Evolutionary conservation across 2,888 invertebrate species (phyloP).

Genomic region (Cryptus viduatorius): DNA sequence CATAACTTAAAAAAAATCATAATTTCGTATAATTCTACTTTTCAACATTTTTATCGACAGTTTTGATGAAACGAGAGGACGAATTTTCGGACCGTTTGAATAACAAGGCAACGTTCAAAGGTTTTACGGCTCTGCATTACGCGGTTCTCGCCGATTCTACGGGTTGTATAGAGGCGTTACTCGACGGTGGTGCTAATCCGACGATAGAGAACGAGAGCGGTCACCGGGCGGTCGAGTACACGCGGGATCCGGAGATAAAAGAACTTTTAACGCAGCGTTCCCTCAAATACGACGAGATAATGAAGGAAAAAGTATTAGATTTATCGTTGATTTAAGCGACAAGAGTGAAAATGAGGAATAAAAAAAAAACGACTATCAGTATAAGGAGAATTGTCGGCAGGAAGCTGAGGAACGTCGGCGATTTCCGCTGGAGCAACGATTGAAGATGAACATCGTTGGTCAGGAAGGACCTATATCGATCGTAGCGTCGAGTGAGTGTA

Average conservation of each 20-base stretch:
- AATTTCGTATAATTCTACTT: no score
- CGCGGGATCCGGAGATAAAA: conserved; percentile 88
- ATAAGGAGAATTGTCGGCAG: conserved; percentile 73
- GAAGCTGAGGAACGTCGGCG: conserved; percentile 92
- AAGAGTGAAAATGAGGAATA: neutral
- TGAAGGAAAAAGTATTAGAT: conserved; percentile 79
- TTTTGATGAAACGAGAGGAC: conserved; percentile 90
- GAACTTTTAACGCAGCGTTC: conserved; percentile 88
- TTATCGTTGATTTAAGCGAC: neutral
- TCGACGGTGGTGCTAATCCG: conserved; percentile 92
- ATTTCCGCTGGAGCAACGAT: conserved; percentile 93
- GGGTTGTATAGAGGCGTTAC: conserved; percentile 88
- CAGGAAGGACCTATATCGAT: conserved; percentile 93
- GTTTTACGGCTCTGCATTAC: conserved; percentile 96
- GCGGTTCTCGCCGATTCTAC: conserved; percentile 92
- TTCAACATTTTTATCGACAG: conserved; percentile 78
- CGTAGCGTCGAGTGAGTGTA: conserved; percentile 89
- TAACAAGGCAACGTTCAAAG: conserved; percentile 91
- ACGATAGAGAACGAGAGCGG: conserved; percentile 92
- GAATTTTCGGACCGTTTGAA: conserved; percentile 92
- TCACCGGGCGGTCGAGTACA: conserved; percentile 91
- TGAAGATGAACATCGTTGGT: conserved; percentile 94
- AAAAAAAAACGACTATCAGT: conserved; percentile 24
- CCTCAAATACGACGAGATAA: conserved; percentile 81
- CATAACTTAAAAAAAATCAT: no score